Conservation (phyloP, 2,113 vertebrate species). For the Aramus guarauna region DNA sequence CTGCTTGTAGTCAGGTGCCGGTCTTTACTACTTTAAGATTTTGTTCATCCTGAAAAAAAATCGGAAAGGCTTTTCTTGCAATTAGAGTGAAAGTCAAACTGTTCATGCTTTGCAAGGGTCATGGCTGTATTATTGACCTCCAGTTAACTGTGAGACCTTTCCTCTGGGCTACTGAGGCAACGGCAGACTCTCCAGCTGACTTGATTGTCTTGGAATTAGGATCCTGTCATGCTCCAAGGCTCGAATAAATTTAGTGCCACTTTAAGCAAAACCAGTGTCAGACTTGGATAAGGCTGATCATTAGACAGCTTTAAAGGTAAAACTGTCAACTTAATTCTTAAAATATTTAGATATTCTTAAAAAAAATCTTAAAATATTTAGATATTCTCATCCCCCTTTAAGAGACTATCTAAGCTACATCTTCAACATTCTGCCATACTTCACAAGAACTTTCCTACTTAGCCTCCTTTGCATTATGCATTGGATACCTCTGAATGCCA, state of each 20-base stretch:
- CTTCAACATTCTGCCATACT: neutral
- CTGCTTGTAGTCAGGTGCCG: neutral
- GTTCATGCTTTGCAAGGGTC: neutral
- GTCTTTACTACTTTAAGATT: neutral
- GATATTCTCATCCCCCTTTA: neutral
- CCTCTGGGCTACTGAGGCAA: neutral
- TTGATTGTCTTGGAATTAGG: neutral
- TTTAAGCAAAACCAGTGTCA: neutral
- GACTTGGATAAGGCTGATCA: neutral
- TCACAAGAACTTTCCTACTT: neutral
- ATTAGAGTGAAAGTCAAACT: neutral
- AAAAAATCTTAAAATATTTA: neutral
- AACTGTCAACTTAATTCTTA: neutral
- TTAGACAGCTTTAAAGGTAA: neutral
- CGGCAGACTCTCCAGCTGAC: neutral
- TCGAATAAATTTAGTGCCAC: neutral
- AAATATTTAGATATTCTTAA: neutral
- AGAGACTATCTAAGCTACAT: neutral
- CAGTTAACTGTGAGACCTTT: neutral
- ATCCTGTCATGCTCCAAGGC: neutral
- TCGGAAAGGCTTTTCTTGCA: neutral
- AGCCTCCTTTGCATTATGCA: neutral
- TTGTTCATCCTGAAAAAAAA: neutral
- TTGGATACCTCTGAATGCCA: neutral
- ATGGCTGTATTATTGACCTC: neutral